A percentile compares a stretch with the other conserved stretches of the same genome.
These are phyloP conservation scores for Drosophila baimaii DNA, from an alignment of 1,140 invertebrate species.

Conservation along the genomic window DNA sequence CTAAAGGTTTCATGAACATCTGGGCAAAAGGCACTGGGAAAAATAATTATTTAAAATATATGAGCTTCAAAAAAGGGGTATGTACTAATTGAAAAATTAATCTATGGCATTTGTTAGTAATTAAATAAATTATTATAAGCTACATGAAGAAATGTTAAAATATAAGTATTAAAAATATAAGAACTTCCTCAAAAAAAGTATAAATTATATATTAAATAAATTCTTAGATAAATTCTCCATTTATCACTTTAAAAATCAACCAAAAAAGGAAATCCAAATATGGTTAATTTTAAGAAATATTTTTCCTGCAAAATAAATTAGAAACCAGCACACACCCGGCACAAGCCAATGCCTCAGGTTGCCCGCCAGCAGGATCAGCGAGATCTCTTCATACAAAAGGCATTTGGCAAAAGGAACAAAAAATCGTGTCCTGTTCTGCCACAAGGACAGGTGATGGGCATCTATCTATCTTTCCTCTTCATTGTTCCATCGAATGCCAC, in stretches of 20 bases:
- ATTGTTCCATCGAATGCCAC: slow-evolving; percentile 51
- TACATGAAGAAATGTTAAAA: too few species aligned
- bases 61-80: too few species aligned
- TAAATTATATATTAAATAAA: too few species aligned
- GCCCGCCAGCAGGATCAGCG: slow-evolving; percentile 25
- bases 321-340: slow-evolving; percentile 11
- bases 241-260: neutral
- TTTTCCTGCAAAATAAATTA: slow-evolving; percentile 4
- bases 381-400: slow-evolving; percentile 56
- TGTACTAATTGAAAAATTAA: too few species aligned
- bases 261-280: neutral
- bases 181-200: too few species aligned
- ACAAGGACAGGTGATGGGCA: slow-evolving; percentile 73
- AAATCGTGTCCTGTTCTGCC: slow-evolving; percentile 10
- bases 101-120: too few species aligned
- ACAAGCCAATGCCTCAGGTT: slow-evolving; percentile 47
- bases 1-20: slow-evolving; percentile 18
- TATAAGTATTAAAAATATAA: too few species aligned
- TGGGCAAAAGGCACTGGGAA: slow-evolving; percentile 7
- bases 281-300: neutral
- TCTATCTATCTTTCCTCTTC: slow-evolving; percentile 58
- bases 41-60: neutral
- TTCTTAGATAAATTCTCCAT: too few species aligned
- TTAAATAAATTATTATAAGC: too few species aligned
- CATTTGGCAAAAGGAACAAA: slow-evolving; percentile 35